These are phyloP conservation scores for Pachypanchax playfairii DNA, from an alignment of 2,113 vertebrate genomes.

Conservation along the genomic window DNA sequence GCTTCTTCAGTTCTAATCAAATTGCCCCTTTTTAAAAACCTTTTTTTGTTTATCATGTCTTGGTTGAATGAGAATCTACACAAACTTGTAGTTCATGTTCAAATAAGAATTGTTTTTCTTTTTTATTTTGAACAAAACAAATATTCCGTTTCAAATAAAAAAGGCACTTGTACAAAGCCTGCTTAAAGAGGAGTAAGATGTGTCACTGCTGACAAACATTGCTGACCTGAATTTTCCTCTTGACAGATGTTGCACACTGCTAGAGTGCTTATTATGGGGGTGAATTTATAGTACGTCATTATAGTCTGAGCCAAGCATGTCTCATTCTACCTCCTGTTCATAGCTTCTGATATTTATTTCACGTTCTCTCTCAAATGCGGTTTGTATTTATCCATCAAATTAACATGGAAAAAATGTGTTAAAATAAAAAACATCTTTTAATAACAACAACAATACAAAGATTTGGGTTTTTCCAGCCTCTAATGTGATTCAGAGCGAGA, in stretches of 20 bases:
- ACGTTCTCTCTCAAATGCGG: not conserved
- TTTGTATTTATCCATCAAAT: conserved; percentile 4
- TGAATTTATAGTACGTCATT: conserved; percentile 30
- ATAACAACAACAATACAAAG: not conserved
- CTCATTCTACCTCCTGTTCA: conserved; percentile 15
- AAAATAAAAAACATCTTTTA: conserved; percentile 13
- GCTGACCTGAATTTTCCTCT: conserved; percentile 58
- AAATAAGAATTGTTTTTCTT: not conserved
- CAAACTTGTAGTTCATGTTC: too few species aligned
- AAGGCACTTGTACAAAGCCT: conserved; percentile 1
- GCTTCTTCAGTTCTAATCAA: too few species aligned
- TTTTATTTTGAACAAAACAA: not conserved
- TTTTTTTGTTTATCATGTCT: too few species aligned
- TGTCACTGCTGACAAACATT: conserved; percentile 45
- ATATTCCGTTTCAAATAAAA: too few species aligned
- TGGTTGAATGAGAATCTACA: too few species aligned
- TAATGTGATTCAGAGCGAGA: conserved; percentile 50
- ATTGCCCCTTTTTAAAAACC: too few species aligned
- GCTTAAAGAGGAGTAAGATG: conserved; percentile 33
- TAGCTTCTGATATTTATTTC: conserved; percentile 8
- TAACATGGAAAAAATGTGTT: conserved; percentile 3
- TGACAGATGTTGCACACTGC: conserved; percentile 53
- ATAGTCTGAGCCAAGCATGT: conserved; percentile 18
- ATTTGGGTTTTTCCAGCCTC: conserved; percentile 32
- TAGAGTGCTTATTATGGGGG: conserved; percentile 45